A percentile compares a stretch with the other conserved stretches of the same genome.
Conservation (phyloP, 2,888 invertebrate species). For the Melitaea athalia region DNA sequence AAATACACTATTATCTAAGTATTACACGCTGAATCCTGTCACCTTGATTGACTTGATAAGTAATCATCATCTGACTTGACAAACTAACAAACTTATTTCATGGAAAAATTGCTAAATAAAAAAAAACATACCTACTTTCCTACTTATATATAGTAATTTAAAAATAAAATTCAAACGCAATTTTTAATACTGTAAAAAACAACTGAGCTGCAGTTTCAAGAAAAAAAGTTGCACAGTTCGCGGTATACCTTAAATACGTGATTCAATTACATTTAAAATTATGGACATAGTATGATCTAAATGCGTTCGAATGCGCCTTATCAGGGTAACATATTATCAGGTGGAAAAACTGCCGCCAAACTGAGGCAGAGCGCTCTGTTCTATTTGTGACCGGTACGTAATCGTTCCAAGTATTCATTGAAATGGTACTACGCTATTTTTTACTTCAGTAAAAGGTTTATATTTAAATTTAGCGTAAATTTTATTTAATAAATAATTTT, state of each 20-base stretch:
- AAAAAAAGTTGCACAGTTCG: conserved; percentile 13
- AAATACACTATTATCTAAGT: too few species aligned
- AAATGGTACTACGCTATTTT: neutral
- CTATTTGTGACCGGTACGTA: conserved; percentile 42
- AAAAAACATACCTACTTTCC: too few species aligned
- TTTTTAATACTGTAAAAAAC: too few species aligned
- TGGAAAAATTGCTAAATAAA: too few species aligned
- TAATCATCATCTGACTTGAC: too few species aligned
- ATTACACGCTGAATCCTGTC: too few species aligned
- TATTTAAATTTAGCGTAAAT: neutral
- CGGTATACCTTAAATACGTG: conserved; percentile 55
- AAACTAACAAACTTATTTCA: too few species aligned
- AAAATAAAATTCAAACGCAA: too few species aligned
- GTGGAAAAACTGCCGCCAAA: conserved; percentile 56
- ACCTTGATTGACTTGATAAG: too few species aligned
- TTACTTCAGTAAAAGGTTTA: neutral
- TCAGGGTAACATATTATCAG: conserved; percentile 63
- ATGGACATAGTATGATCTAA: conserved; percentile 67
- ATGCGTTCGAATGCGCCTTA: conserved; percentile 60
- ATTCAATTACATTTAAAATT: conserved; percentile 66
- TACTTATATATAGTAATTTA: too few species aligned
- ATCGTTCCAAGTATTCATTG: neutral
- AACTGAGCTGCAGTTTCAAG: neutral
- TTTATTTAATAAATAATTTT: too few species aligned
- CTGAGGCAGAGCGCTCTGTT: conserved; percentile 43